Percentiles rank a stretch among this genome's conserved stretches.
phyloP scores from a whole-genome alignment of 2,113 vertebrate genomes.

The Varanus komodoensis region DNA sequence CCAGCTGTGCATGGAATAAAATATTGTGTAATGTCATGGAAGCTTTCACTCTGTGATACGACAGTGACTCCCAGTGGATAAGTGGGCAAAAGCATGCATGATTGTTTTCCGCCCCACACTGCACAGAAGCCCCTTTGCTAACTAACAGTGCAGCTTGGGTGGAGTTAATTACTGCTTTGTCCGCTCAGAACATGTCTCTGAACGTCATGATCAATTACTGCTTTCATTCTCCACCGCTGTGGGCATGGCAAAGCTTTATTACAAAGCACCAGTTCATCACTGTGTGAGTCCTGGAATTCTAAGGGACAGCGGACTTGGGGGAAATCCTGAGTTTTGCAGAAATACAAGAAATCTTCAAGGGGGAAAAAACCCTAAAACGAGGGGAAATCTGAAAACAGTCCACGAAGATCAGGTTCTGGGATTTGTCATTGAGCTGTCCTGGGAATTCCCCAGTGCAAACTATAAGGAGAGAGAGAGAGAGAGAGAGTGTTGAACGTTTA shows the following conservation, averaged over 20 bases:
- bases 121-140: neutral
- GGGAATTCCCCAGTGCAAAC: no score
- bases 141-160: neutral
- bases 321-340: no score
- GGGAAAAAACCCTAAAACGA: no score
- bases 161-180: neutral
- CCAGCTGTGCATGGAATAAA: conserved; percentile 35
- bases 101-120: neutral
- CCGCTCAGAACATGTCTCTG: neutral
- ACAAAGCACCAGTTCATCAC: neutral
- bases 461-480: no score
- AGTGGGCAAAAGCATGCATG: rapidly evolving
- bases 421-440: no score
- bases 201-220: neutral
- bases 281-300: neutral
- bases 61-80: conserved; percentile 65
- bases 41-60: conserved; percentile 8
- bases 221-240: neutral
- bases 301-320: no score
- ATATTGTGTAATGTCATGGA: neutral
- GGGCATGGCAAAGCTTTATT: neutral
- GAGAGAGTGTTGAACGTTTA: no score
- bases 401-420: no score
- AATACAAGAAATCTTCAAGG: no score
- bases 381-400: no score